Evolutionary conservation across 2,797 vertebrate genomes (phyloP).

Genomic region (Catharus ustulatus): DNA sequence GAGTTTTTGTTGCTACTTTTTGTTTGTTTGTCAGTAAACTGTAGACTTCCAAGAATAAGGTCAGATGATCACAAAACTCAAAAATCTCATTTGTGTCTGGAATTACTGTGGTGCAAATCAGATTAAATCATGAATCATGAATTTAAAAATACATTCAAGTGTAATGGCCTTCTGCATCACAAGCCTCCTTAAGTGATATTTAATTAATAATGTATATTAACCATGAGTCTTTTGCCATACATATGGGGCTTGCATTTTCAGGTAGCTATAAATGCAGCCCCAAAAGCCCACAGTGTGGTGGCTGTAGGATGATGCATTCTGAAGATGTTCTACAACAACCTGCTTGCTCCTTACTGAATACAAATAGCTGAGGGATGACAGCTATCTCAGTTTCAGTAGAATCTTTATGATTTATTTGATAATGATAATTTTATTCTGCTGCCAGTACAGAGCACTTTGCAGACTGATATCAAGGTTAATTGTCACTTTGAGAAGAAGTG

Average conservation of each 20-base stretch:
- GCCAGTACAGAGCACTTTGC: conserved; percentile 53
- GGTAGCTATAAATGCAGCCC: neutral
- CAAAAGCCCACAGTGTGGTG: neutral
- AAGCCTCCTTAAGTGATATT: neutral
- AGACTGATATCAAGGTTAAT: conserved; percentile 69
- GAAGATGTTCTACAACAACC: conserved; percentile 14
- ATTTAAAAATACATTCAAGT: neutral
- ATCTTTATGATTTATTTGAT: conserved; percentile 55
- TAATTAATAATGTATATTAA: conserved; percentile 14
- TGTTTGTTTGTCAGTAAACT: neutral
- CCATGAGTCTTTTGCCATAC: neutral
- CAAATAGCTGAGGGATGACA: conserved; percentile 31
- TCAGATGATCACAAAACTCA: neutral
- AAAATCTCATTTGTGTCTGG: conserved; percentile 23
- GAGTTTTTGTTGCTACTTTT: fast-evolving
- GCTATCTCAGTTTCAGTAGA: conserved; percentile 32
- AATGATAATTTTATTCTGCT: conserved; percentile 61
- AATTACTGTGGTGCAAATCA: conserved; percentile 22
- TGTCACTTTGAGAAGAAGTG: conserved; percentile 61
- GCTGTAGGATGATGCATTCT: neutral
- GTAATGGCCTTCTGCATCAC: neutral
- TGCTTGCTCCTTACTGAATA: conserved; percentile 18
- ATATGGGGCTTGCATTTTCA: neutral
- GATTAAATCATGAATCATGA: neutral
- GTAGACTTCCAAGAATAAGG: neutral